phyloP scores from a whole-genome alignment of 2,113 vertebrate species.

The Oryzias melastigma region DNA sequence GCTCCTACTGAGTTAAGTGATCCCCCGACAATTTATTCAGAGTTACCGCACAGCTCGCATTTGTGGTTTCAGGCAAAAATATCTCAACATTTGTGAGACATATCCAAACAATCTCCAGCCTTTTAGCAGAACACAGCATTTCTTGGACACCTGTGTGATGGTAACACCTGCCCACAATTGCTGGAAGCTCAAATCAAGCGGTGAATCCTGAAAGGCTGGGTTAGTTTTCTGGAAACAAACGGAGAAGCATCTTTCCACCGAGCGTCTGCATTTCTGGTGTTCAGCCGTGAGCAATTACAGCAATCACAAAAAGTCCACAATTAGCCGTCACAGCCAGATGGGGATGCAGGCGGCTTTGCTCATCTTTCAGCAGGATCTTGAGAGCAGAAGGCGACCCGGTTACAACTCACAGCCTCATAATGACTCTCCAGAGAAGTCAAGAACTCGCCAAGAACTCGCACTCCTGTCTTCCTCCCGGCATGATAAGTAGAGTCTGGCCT shows the following conservation, averaged over 20 bases:
- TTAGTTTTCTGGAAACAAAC: slow-evolving; percentile 22
- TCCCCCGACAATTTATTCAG: neutral
- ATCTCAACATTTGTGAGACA: slow-evolving; percentile 6
- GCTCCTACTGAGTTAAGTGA: slow-evolving; percentile 3
- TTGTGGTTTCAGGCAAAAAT: slow-evolving; percentile 25
- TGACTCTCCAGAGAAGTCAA: slow-evolving; percentile 41
- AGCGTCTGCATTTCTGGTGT: slow-evolving; percentile 13
- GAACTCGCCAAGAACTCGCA: slow-evolving; percentile 26
- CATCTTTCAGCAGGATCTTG: slow-evolving; percentile 65
- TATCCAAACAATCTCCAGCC: neutral
- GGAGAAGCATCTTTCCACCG: slow-evolving; percentile 31
- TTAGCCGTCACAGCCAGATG: slow-evolving; percentile 73
- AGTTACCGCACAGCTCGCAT: slow-evolving; percentile 1
- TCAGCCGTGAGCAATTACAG: slow-evolving; percentile 68
- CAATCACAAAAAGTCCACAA: slow-evolving; percentile 77
- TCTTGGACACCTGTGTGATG: neutral
- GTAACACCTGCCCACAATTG: neutral
- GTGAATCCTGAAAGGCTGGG: slow-evolving; percentile 1
- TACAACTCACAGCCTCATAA: slow-evolving; percentile 46
- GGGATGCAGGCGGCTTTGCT: slow-evolving; percentile 47
- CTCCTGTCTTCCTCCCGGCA: slow-evolving; percentile 17
- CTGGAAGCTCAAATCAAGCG: too few relatives aligned
- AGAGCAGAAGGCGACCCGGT: slow-evolving; percentile 51
- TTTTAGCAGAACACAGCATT: neutral
- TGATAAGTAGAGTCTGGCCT: slow-evolving; percentile 48